Evolutionary conservation across 2,797 vertebrate species (phyloP), one percentile per base, ranked within the genome.

Genomic region (Allenopithecus nigroviridis): DNA sequence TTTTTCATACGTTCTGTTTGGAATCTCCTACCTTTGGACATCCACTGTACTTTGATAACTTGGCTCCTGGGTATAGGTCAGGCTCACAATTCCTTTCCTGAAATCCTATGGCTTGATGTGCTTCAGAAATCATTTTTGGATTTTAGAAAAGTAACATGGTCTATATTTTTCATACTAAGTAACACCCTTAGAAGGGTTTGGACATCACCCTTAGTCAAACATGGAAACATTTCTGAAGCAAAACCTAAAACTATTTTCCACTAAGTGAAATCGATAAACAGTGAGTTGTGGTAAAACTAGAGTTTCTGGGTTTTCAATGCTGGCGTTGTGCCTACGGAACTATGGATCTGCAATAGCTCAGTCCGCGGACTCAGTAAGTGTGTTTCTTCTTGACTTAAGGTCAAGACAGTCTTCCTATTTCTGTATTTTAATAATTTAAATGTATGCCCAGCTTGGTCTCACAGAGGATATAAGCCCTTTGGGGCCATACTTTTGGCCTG

Each of bases 51-150:
- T 96, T 89, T 79, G 43, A 53, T 84, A 85, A 70, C 33, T 96
- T 80, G 39, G 19, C 10, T 90, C 8, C 36, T 28, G 0, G 6
- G 43, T 39, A 36, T n/a, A 93, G 36, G 13, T 7, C 5, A 84
- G 30, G 8, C 16, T 94, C 46, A 93, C 1, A 92, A 36, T 53
- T 2, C 12, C 9, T 92, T 75, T 11, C 94, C 39, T 70, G 43
- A 68, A 84, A 53, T 94, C 36, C 1, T 64, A 8, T 14, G 7
- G 0, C 28, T 5, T 26, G 3, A 50, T 64, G 8, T 43, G 24
- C 74, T 95, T 91, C 79, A 93, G 78, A 96, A 88, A 94, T 87
- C 46, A 75, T 19, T 33, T 79, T 81, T 75, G 61, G 17, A 28
- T 79, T 84, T 96, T 89, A 96, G 26, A 50, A 89, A 95, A 89